These are phyloP conservation scores for Morus bassanus DNA, from an alignment of 2,797 vertebrate genomes.

Conservation along the genomic window DNA sequence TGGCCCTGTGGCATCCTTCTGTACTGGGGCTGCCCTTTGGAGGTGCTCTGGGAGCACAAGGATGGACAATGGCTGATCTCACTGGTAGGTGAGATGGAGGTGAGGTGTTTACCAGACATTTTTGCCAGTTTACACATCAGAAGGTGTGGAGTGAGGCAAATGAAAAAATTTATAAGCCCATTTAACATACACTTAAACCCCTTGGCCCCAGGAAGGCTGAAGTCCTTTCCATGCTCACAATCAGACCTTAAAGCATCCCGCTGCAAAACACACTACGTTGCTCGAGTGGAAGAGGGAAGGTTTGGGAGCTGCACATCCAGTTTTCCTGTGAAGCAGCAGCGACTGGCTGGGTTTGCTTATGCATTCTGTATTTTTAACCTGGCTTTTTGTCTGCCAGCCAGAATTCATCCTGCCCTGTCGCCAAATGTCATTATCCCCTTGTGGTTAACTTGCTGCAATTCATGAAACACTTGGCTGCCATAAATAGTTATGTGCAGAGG, in stretches of 20 bases:
- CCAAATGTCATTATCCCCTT: constrained; percentile 70
- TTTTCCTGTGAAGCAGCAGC: background rate
- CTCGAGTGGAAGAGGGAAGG: background rate
- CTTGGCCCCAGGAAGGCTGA: background rate
- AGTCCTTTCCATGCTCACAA: rapidly evolving
- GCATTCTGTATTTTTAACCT: constrained; percentile 51
- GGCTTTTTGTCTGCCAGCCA: constrained; percentile 55
- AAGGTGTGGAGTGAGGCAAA: background rate
- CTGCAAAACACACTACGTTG: background rate
- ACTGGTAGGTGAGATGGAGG: background rate
- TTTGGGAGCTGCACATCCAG: background rate
- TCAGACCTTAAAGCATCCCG: background rate
- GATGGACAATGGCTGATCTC: background rate
- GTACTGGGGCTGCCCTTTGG: background rate
- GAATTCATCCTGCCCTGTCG: constrained; percentile 65
- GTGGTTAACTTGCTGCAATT: constrained; percentile 70
- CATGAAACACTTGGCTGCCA: constrained; percentile 72
- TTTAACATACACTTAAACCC: background rate
- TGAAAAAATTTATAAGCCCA: background rate
- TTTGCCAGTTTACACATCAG: too few species aligned
- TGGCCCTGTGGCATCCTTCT: background rate
- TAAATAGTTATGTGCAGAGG: constrained; percentile 65
- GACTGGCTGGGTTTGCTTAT: constrained; percentile 30
- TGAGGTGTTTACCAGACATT: too few species aligned
- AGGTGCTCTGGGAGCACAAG: background rate